Conservation (phyloP, 2,113 vertebrate species). For the Recurvirostra avosetta region DNA sequence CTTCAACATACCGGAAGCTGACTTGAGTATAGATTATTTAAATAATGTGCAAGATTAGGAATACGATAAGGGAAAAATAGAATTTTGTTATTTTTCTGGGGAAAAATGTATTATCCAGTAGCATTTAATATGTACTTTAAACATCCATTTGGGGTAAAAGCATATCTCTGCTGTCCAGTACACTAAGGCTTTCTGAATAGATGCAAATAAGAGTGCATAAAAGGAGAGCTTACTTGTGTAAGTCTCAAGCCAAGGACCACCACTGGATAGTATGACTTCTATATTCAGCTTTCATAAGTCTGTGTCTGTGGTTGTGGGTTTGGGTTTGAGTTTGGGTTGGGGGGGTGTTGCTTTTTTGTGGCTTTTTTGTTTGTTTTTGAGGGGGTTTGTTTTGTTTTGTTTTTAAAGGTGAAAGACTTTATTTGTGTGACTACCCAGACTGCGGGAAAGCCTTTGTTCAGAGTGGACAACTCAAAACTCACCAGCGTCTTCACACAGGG, state of each 20-base stretch:
- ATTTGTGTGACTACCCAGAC: conserved; percentile 91
- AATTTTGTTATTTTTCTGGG: neutral
- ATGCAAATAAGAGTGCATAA: neutral
- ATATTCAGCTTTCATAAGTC: neutral
- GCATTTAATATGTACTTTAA: neutral
- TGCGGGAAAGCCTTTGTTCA: conserved; percentile 94
- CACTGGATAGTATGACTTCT: neutral
- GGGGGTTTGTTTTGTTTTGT: neutral
- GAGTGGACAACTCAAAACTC: conserved; percentile 93
- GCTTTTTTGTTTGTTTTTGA: neutral
- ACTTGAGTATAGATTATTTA: neutral
- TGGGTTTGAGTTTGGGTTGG: neutral
- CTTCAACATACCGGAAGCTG: neutral
- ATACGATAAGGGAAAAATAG: neutral
- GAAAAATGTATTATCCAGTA: neutral
- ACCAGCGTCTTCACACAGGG: conserved; percentile 47
- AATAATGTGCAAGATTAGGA: neutral
- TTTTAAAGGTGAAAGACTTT: conserved; percentile 87
- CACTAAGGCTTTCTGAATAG: neutral
- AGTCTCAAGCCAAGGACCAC: neutral
- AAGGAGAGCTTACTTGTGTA: neutral
- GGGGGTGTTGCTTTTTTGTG: neutral
- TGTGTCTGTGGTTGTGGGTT: neutral
- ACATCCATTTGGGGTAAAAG: neutral
- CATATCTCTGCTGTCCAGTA: neutral